phyloP scores from a whole-genome alignment of 2,797 vertebrate genomes.

The Melanogrammus aeglefinus region DNA sequence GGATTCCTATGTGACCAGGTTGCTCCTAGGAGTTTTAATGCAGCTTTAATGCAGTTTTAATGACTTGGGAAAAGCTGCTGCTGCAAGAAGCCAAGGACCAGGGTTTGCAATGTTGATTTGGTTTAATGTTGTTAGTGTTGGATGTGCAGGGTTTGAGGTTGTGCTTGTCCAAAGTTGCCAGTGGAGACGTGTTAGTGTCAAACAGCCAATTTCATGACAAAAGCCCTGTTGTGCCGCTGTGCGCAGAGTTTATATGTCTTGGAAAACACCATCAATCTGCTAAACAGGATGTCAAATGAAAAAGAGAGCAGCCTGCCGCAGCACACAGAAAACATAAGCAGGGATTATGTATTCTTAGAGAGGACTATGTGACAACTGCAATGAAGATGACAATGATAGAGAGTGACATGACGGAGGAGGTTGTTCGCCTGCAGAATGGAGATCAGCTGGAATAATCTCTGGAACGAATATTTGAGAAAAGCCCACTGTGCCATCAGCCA shows the following conservation, averaged over 20 bases:
- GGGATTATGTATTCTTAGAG: background rate
- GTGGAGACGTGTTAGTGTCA: background rate
- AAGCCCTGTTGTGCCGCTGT: background rate
- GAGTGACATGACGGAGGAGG: background rate
- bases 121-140: too few relatives aligned
- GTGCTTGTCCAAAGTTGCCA: background rate
- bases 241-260: background rate
- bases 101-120: background rate
- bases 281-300: conserved; percentile 5
- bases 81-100: background rate
- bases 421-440: background rate
- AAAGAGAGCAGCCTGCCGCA: background rate
- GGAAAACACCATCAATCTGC: conserved; percentile 4
- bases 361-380: background rate
- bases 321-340: background rate
- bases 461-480: background rate
- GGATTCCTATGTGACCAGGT: too few relatives aligned
- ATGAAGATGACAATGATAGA: background rate
- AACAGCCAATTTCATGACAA: background rate
- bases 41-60: too few relatives aligned
- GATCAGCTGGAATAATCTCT: conserved; percentile 1
- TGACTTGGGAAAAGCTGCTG: background rate
- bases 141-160: background rate
- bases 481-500: too few relatives aligned
- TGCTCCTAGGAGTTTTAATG: background rate